phyloP scores from a whole-genome alignment of 2,113 vertebrate species.

The Nerophis ophidion region DNA sequence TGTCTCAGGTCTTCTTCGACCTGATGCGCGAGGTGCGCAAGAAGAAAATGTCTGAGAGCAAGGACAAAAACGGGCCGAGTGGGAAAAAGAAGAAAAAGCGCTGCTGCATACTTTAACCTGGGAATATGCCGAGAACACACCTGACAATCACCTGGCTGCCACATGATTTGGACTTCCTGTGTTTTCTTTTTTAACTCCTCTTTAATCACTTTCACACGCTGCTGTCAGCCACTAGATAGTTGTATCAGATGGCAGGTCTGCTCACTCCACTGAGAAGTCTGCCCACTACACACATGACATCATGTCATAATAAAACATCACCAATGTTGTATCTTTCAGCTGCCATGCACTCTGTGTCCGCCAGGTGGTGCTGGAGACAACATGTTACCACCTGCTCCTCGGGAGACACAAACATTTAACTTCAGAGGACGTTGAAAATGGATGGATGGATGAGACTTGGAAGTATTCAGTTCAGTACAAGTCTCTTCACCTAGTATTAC shows the following conservation, averaged over 20 bases:
- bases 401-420: too few species aligned
- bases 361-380: background rate
- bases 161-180: too few species aligned
- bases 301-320: conserved; percentile 1
- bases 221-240: too few species aligned
- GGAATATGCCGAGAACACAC: background rate
- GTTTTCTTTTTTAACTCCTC: too few species aligned
- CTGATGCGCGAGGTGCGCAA: conserved; percentile 93
- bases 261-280: background rate
- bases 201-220: background rate
- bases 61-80: conserved; percentile 91
- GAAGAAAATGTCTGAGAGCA: conserved; percentile 96
- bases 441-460: background rate
- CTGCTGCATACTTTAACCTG: conserved; percentile 84
- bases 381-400: too few species aligned
- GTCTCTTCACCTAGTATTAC: conserved; percentile 47
- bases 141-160: background rate
- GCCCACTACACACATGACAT: background rate
- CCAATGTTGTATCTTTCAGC: background rate
- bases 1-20: conserved; percentile 90
- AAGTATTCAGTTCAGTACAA: conserved; percentile 15
- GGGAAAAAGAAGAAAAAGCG: conserved; percentile 91
- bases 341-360: background rate
- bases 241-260: too few species aligned
- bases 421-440: too few species aligned